These are phyloP conservation scores for Phyllotreta cruciferae DNA, from an alignment of 2,888 invertebrate genomes.

Conservation along the genomic window DNA sequence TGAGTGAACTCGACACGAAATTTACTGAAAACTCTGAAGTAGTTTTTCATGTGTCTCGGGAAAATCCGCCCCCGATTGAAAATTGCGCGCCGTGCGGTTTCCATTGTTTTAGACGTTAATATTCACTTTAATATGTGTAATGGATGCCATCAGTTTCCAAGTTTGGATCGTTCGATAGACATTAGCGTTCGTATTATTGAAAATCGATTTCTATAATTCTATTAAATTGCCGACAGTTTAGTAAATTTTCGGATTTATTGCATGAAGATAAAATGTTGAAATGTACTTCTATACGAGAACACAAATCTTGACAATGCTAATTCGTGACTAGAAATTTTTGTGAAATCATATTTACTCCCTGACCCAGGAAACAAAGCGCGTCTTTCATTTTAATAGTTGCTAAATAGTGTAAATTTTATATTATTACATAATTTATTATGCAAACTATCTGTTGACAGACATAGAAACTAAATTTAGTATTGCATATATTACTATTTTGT, in stretches of 20 bases:
- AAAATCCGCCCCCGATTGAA: neutral
- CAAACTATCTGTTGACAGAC: neutral
- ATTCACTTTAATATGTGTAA: conserved; percentile 8
- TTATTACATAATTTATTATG: neutral
- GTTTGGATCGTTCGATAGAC: conserved; percentile 3
- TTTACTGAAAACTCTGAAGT: no score
- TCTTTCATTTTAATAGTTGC: conserved; percentile 11
- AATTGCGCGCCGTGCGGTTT: neutral
- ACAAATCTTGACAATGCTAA: conserved; percentile 4
- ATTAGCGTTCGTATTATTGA: conserved; percentile 6
- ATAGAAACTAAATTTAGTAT: no score
- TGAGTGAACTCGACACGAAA: no score
- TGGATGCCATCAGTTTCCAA: conserved; percentile 7
- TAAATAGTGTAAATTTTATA: neutral
- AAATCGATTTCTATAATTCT: conserved; percentile 8
- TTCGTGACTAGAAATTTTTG: conserved; percentile 11
- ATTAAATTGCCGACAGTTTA: neutral
- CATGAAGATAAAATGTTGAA: no score
- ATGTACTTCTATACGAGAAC: neutral
- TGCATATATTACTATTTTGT: no score
- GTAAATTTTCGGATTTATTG: no score
- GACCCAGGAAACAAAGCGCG: conserved; percentile 13
- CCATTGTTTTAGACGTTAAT: conserved; percentile 12
- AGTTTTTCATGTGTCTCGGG: no score
- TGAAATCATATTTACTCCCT: neutral